These are phyloP conservation scores for Lichenostomus cassidix DNA, from an alignment of 2,113 vertebrate species.

Conservation along the genomic window DNA sequence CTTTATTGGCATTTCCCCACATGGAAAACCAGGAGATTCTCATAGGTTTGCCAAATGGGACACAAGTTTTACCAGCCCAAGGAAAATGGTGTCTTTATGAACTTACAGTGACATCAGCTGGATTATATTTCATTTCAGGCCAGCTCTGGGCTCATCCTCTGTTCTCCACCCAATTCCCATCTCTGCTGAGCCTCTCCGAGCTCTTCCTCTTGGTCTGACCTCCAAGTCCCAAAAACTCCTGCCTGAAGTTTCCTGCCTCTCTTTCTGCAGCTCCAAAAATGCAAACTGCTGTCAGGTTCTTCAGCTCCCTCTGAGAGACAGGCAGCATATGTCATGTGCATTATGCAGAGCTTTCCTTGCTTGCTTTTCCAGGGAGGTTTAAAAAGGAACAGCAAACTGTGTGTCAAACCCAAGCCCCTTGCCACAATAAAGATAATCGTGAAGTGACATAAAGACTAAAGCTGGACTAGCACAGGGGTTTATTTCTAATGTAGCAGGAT, in stretches of 20 bases:
- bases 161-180: background rate
- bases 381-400: background rate
- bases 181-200: background rate
- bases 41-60: background rate
- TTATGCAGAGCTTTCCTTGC: conserved; percentile 19
- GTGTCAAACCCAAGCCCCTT: background rate
- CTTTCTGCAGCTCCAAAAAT: background rate
- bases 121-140: background rate
- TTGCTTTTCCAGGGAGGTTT: background rate
- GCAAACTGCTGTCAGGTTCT: background rate
- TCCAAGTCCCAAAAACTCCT: background rate
- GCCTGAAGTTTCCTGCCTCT: background rate
- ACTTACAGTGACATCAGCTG: background rate
- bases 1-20: background rate
- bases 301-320: conserved; percentile 1
- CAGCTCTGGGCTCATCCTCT: background rate
- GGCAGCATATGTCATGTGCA: conserved; percentile 33
- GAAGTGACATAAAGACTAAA: background rate
- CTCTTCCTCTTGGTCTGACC: background rate
- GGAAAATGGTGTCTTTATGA: background rate
- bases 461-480: background rate
- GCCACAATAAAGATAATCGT: background rate
- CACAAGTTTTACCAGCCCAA: background rate
- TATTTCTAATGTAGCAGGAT: background rate
- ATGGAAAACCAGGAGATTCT: background rate